Evolutionary conservation across 2,888 invertebrate species (phyloP).

Genomic region (Coleophora deauratella): DNA sequence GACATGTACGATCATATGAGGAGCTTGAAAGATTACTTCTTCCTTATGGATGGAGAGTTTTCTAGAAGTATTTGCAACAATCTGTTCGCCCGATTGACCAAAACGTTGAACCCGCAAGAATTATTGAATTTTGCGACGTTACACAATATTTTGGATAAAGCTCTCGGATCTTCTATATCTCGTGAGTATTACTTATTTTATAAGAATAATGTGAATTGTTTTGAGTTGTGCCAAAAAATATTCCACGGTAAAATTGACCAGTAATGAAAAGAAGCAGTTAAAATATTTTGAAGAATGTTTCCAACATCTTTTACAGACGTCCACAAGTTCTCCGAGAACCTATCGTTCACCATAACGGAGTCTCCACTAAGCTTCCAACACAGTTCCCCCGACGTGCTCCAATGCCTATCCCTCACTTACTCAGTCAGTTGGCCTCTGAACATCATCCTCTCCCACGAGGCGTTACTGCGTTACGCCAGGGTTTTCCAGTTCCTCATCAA

Average conservation of each 20-base stretch:
- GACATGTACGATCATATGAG: constrained; percentile 81
- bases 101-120: constrained; percentile 77
- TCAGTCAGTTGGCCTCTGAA: constrained; percentile 85
- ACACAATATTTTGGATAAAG: constrained; percentile 79
- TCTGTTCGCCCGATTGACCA: constrained; percentile 78
- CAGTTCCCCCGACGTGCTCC: constrained; percentile 78
- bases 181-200: constrained; percentile 50
- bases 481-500: constrained; percentile 85
- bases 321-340: constrained; percentile 75
- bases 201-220: too few relatives aligned
- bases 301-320: constrained; percentile 56
- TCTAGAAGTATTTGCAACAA: constrained; percentile 81
- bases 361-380: constrained; percentile 77
- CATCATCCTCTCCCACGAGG: constrained; percentile 81
- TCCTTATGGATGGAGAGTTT: constrained; percentile 87
- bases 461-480: constrained; percentile 79
- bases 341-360: constrained; percentile 77
- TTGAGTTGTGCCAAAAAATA: too few relatives aligned
- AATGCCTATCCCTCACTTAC: constrained; percentile 80
- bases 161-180: constrained; percentile 79
- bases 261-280: background rate
- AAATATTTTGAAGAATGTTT: background rate
- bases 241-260: too few relatives aligned
- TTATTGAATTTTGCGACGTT: constrained; percentile 80
- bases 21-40: constrained; percentile 84